Evolutionary conservation across 64 coral and sea anemone species (phyloP).

Genomic region (Porites lutea): DNA sequence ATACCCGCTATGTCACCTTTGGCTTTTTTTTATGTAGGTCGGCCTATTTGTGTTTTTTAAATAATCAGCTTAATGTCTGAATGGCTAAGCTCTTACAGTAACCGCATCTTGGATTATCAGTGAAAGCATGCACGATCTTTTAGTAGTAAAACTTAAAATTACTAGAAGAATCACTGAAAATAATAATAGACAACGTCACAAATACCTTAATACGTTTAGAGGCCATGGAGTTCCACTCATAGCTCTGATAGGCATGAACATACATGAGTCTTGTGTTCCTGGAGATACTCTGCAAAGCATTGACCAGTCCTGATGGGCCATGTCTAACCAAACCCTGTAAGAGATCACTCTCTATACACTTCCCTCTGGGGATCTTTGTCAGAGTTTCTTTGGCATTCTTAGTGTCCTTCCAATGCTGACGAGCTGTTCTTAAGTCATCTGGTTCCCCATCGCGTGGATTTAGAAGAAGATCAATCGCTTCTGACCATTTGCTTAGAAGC

Average conservation of each 20-base stretch:
- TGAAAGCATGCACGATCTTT: too few relatives aligned
- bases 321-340: constrained; percentile 65
- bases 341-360: constrained; percentile 84
- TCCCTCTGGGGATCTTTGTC: constrained; percentile 61
- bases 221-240: constrained; percentile 86
- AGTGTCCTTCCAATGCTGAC: constrained; percentile 78
- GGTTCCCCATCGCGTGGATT: constrained; percentile 70
- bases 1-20: too few relatives aligned
- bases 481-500: constrained; percentile 80
- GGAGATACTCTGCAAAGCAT: constrained; percentile 80
- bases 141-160: too few relatives aligned
- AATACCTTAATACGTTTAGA: constrained; percentile 89
- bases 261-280: constrained; percentile 98
- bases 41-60: too few relatives aligned
- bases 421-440: constrained; percentile 60
- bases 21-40: too few relatives aligned
- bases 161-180: too few relatives aligned
- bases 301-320: constrained; percentile 71
- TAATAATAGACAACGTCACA: background rate
- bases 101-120: too few relatives aligned
- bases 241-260: constrained; percentile 98
- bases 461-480: constrained; percentile 84
- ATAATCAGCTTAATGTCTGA: too few relatives aligned
- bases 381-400: constrained; percentile 74
- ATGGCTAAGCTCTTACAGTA: too few relatives aligned